Evolutionary conservation across 2,113 vertebrate genomes (phyloP), one percentile per base, ranked within the genome.

Genomic region (Fulica atra): DNA sequence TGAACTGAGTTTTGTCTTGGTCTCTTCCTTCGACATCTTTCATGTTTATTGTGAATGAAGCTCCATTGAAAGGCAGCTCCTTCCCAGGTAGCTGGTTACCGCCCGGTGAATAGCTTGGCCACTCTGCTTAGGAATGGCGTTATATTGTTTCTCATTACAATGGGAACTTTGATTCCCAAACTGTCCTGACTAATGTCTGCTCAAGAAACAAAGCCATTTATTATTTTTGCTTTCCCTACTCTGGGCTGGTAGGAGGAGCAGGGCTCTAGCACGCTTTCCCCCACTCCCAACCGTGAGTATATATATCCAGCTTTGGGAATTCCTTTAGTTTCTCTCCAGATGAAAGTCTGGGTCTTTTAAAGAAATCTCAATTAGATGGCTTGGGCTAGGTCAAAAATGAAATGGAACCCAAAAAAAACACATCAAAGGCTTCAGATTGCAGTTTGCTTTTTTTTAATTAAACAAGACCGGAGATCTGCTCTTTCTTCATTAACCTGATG

Each of bases 41-140:
- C 81, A 89, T 92, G 92, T 97, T 94, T 83, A 38, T 95, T 97
- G 95, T 96, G 96, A 96, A 96, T 96, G 96, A 95, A 94, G 89
- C 68, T 65, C 54, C 94, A 81, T 95, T 97, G 95, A 97, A 79
- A 91, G 78, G 88, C 88, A 69, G 90, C 92, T 89, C 88, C 96
- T 92, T 95, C 96, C 95, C 96, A 96, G 90, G 92, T 96, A 97
- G 95, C 68, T 3, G 10, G 54, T 68, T 61, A 83, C 81, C 84
- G 80, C 31, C 82, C 65, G 3, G 29, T 64, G 90, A 92, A 87
- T 71, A 79, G 85, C 80, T 68, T 4, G 74, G 46, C 76, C 88
- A 73, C 90, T 93, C 76, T 74, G 84, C 93, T 89, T 81, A 83
- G 85, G 91, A 91, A 89, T 92, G 81, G 94, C 81, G 86, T 95